Conservation (phyloP, 2,113 vertebrate genomes). For the Rhagologus leucostigma region DNA sequence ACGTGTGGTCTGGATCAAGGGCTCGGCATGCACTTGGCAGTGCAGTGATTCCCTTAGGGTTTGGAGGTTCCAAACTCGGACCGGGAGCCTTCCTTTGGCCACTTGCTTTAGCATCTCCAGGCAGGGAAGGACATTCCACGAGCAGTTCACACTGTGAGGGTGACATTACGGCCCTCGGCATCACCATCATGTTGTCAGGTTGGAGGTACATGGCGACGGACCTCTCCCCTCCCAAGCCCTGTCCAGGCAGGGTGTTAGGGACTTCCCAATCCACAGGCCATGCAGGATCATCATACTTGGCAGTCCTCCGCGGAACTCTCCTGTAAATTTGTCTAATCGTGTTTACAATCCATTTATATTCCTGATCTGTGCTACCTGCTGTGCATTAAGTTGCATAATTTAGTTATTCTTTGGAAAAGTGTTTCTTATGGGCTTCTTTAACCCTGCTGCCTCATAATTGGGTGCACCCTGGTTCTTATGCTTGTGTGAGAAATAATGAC, state of each 20-base stretch:
- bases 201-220: accelerated
- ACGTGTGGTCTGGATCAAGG: neutral
- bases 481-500: conserved; percentile 20
- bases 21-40: neutral
- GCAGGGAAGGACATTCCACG: neutral
- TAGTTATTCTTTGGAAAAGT: conserved; percentile 18
- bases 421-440: conserved; percentile 31
- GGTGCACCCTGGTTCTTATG: neutral
- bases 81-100: neutral
- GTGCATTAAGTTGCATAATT: conserved; percentile 41
- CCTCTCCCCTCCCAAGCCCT: neutral
- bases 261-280: neutral
- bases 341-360: conserved; percentile 21
- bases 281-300: accelerated
- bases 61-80: neutral
- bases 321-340: neutral
- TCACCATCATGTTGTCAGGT: accelerated
- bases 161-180: accelerated
- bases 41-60: neutral
- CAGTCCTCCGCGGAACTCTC: neutral
- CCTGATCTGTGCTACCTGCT: neutral
- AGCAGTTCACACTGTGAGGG: neutral
- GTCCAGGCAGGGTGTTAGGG: accelerated
- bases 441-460: conserved; percentile 12
- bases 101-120: neutral